These are phyloP conservation scores for Papilio protenor DNA, from an alignment of 2,888 invertebrate species.

Conservation along the genomic window DNA sequence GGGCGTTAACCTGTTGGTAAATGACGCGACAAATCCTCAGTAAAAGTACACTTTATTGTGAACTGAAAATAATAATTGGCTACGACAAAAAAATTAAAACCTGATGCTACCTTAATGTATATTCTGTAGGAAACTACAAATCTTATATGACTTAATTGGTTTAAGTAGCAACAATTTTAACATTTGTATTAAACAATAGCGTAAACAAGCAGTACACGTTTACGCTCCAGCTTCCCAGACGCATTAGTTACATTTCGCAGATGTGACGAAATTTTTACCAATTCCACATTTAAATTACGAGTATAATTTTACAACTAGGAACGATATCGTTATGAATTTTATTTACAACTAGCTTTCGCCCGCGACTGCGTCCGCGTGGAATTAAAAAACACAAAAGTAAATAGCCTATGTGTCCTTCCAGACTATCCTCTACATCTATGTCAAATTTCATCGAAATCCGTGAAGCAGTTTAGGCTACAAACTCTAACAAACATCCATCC, in stretches of 20 bases:
- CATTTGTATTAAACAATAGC: neutral
- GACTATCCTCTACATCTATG: too few relatives aligned
- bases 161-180: too few relatives aligned
- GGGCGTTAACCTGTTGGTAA: conserved; percentile 16
- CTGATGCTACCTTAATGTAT: neutral
- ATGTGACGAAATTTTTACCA: neutral
- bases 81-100: neutral
- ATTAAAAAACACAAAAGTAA: too few relatives aligned
- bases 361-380: too few relatives aligned
- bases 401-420: too few relatives aligned
- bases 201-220: neutral
- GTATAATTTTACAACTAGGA: neutral
- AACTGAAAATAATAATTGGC: neutral
- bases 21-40: neutral
- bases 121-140: too few relatives aligned
- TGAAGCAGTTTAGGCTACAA: too few relatives aligned
- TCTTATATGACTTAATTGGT: too few relatives aligned
- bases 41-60: neutral
- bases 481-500: too few relatives aligned
- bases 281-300: neutral
- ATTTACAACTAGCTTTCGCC: too few relatives aligned
- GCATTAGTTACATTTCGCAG: conserved; percentile 3
- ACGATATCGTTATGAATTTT: too few relatives aligned
- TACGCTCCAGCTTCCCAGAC: neutral
- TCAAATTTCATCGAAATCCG: too few relatives aligned